Base-by-base conservation (phyloP, 2,113 vertebrate genomes). In the Festucalex cinctus region DNA sequence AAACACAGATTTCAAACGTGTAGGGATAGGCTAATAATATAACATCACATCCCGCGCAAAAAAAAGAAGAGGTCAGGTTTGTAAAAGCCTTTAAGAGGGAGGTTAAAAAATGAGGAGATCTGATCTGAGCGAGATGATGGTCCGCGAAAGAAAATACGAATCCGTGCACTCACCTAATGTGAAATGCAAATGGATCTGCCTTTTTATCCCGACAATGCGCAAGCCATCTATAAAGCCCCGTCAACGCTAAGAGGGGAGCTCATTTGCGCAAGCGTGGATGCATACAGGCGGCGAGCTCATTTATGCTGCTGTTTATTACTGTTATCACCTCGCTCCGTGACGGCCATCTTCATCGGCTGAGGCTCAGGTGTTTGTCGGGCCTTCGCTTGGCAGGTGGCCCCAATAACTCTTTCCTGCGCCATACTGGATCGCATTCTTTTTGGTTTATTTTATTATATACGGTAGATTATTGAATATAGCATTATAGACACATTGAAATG, bases 271-370 rank as follows among this genome's bases (percentile, higher is more conserved):
- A 32, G 68, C 66, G 56, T 20, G 49, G 64, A 65, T 63, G 71
- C 62, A 81, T 60, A 74, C 66, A 41, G 61, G 65, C 72, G 71
- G 78, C 53, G 43, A 70, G 59, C 80, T 84, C 83, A 83, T 88
- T 86, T 85, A 84, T 80, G 81, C 76, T 81, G 71, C 79, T 84
- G 85, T 86, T 88, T 89, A 87, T 88, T 88, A 86, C 84, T 70
- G 85, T 88, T 86, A 88, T 86, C 80, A 76, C 82, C 75, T 75
- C 65, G 54, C 78, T 79, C 66, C 71, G 65, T 79, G 78, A 84
- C 51, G 68, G 74, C 85, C 65, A 75, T 85, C 86, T 74, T 76
- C 72, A 75, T 76, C 39, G 43, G 46, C 76, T 75, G 81, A 77
- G 84, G 83, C 83, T 79, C 88, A 86, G 88, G 82, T 90, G 90